Percentiles rank a stretch among this genome's conserved stretches.
Conservation (phyloP, 2,797 vertebrate genomes). For the Gymnothorax reevesii region DNA sequence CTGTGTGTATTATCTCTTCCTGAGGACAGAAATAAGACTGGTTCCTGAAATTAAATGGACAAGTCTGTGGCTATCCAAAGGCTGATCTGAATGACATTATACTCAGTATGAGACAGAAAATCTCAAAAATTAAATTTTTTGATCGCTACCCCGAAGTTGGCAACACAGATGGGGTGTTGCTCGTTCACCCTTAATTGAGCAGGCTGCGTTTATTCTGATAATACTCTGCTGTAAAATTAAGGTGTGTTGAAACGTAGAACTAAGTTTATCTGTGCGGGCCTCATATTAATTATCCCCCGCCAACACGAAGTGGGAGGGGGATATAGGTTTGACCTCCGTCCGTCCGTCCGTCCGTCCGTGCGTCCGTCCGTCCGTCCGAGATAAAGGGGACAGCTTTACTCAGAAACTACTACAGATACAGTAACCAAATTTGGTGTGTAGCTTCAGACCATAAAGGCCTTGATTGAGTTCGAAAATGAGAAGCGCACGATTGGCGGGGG, state of each 20-base stretch:
- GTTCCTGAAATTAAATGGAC: neutral
- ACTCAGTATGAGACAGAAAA: neutral
- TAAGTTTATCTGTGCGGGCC: neutral
- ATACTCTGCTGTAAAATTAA: neutral
- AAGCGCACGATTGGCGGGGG: no score
- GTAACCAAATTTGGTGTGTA: no score
- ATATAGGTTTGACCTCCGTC: no score
- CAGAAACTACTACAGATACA: no score
- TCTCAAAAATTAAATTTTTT: neutral
- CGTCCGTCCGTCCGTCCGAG: no score
- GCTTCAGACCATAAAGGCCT: no score
- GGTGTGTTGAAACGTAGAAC: neutral
- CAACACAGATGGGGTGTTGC: neutral
- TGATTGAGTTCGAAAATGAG: no score
- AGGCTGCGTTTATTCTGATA: neutral
- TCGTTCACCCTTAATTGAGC: neutral
- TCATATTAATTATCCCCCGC: no score
- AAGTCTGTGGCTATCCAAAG: neutral
- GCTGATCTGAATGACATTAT: neutral
- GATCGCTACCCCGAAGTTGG: neutral
- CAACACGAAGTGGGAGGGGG: no score
- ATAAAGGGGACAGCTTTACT: no score
- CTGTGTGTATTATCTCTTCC: neutral
- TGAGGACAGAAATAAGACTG: neutral
- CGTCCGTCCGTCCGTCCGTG: no score